Base-by-base conservation (phyloP, 1,140 invertebrate species). In the Apocrypta bakeri region DNA sequence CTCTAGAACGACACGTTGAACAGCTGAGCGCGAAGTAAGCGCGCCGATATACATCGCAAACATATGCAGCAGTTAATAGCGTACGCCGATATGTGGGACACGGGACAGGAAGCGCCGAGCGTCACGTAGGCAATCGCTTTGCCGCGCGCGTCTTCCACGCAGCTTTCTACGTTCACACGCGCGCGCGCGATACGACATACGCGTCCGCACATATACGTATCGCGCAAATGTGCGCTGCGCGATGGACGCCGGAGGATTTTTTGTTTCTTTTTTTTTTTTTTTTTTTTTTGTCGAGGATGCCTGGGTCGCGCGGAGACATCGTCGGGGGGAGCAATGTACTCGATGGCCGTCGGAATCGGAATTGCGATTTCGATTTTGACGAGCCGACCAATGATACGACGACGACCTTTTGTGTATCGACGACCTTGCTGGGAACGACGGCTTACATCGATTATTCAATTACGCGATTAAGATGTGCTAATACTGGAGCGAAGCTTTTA, bases 91-190 rank as follows among this genome's bases (percentile, higher is more conserved):
- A 89, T 89, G 85, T 89, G 84, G 88, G 88, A 88, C 88, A 88
- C 83, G 78, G 82, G 86, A 84, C 88, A 89, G 89, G 89, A 90
- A 90, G 85, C 86, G 81, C 85, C 77, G 81, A 69, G 71, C 83
- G 86, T 89, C 88, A 89, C 89, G 88, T 89, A 90, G 83, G 86
- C 85, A 88, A 88, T 89, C 86, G 86, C 79, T 80, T 89, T 89
- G 88, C 88, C 83, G 79, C 75, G 84, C 85, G 86, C 87, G 87
- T 89, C 85, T 87, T 56, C 48, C 86, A 86, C 85, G 85, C 86
- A 77, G 82, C 80, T 81, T 81, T 81, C 79, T 74, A 73, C 79
- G 24, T 74, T 29, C 27, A 1, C n/a, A 25, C 25, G 25, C 48
- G 11, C n/a, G 63, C 7, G 11, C 24, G 12, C 21, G 75, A 21